Base-by-base conservation (phyloP, 2,888 invertebrate genomes). In the Eristalis tenax region DNA sequence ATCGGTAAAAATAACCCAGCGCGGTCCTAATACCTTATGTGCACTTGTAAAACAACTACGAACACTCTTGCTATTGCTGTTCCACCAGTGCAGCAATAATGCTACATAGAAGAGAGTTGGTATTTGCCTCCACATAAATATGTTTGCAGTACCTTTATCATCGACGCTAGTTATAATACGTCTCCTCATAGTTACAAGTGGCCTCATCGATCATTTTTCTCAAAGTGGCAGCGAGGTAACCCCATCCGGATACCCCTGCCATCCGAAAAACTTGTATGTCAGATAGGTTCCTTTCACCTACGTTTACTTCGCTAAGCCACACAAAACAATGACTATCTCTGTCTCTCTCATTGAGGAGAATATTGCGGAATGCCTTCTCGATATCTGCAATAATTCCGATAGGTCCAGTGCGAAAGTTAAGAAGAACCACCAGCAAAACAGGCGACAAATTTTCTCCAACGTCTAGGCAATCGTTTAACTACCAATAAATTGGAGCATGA, bases 361-460 rank as follows among this genome's bases (percentile, higher is more conserved):
- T 70, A 43, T 77, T 63, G 50, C 57, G 23, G 70, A 68, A 73
- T 8, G 73, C 63, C 35, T 73, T 79, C 22, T 79, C 79, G n/a
- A 79, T 79, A 15, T 73, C 70, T 64, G 78, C 70, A 22, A 79
- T 66, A 1, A 90, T 56, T 4, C 89, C 89, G 65, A 80, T 40
- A 23, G 38, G 69, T 43, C 61, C 79, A 18, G 76, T 23, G 38
- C 71, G 65, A 35, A 85, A 85, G 65, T 81, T 85, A n/a, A 85
- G 22, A 22, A 86, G 57, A 18, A 82, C 77, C 0, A 69, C n/a
- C 26, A 86, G 66, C 13, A 91, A 59, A 38, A 89, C 86, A 4
- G 89, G 70, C 59, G 90, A 89, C 35, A 90, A 59, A 5, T 75
- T 73, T 4, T 90, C 89, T 1, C 90, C 91, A 5, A 88, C 73